These are phyloP conservation scores for Cantharis rustica DNA, from an alignment of 2,888 invertebrate species.

Conservation along the genomic window DNA sequence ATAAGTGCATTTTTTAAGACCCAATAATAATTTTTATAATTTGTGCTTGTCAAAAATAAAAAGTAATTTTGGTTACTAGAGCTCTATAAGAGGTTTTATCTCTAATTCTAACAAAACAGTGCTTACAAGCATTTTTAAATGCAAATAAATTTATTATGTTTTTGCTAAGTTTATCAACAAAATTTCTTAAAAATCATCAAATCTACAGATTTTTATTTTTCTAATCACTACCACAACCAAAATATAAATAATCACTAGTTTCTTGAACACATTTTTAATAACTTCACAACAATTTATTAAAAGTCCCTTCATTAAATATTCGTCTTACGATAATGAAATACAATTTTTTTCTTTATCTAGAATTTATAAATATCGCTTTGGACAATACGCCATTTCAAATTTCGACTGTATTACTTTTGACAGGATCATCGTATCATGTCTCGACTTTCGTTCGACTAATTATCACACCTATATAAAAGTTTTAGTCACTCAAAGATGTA, in stretches of 20 bases:
- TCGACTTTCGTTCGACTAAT: constrained; percentile 2
- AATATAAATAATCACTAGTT: neutral
- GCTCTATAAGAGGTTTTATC: neutral
- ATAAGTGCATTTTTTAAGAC: neutral
- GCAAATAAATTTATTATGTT: neutral
- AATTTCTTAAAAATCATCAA: neutral
- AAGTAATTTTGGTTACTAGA: neutral
- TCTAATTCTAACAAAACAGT: neutral
- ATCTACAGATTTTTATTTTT: neutral
- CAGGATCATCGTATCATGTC: neutral
- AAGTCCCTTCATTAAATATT: neutral
- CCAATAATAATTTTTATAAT: neutral
- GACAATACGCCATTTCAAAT: neutral
- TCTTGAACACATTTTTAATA: neutral
- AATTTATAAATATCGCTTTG: neutral
- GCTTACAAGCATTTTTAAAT: neutral
- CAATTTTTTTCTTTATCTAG: neutral
- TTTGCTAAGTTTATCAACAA: neutral
- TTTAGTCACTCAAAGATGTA: constrained; percentile 71
- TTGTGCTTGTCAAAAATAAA: neutral
- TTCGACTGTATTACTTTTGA: neutral
- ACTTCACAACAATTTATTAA: neutral
- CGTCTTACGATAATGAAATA: neutral
- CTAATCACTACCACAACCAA: neutral
- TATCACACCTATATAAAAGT: constrained; percentile 18